Conservation (phyloP, 2,888 invertebrate species). For the Poecilus cupreus region DNA sequence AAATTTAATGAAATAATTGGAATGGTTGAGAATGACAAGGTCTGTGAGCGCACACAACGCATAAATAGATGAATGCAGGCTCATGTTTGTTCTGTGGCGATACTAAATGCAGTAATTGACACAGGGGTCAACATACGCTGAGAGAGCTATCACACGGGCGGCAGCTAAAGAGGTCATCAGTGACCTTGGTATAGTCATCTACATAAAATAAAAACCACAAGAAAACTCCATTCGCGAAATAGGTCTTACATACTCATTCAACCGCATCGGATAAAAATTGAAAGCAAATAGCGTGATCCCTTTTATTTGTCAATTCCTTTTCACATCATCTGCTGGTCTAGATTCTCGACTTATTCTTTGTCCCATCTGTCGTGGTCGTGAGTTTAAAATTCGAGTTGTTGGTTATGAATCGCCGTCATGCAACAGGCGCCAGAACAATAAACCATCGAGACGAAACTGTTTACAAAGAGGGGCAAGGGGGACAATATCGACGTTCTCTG, state of each 20-base stretch:
- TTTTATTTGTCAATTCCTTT: slow-evolving; percentile 19
- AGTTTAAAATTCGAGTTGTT: background rate
- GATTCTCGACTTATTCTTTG: slow-evolving; percentile 8
- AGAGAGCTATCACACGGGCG: slow-evolving; percentile 11
- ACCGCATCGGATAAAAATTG: background rate
- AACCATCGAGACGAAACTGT: slow-evolving; percentile 10
- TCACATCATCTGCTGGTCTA: background rate
- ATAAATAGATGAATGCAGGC: background rate
- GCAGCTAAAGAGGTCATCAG: slow-evolving; percentile 17
- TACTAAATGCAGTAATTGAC: slow-evolving; percentile 37
- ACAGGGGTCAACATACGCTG: slow-evolving; percentile 33
- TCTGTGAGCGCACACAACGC: too few species aligned
- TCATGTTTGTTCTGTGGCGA: slow-evolving; percentile 19
- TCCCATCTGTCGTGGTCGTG: background rate
- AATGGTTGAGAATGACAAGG: too few species aligned
- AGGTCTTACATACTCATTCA: slow-evolving; percentile 1
- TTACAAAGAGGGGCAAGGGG: background rate
- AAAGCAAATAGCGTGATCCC: slow-evolving; percentile 18
- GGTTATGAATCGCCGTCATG: slow-evolving; percentile 22
- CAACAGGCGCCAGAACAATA: slow-evolving; percentile 44
- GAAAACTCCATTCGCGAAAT: background rate
- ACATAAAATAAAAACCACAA: background rate
- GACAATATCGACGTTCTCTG: slow-evolving; percentile 22
- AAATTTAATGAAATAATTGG: too few species aligned
- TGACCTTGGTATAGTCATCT: background rate